Conservation (phyloP, 2,113 vertebrate species). For the Calonectris borealis region DNA sequence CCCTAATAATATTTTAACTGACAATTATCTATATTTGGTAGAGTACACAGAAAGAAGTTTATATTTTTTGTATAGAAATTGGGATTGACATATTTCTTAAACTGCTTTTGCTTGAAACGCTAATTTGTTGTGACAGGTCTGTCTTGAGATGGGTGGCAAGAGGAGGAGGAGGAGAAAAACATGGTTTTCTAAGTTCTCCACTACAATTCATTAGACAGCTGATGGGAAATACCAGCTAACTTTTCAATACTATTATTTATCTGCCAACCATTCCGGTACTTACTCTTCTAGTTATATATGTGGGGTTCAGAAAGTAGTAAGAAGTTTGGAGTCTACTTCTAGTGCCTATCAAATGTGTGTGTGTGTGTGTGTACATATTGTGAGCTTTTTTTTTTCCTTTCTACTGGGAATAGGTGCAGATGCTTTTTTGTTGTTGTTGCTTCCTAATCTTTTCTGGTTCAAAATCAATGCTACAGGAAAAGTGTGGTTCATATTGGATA, state of each 20-base stretch:
- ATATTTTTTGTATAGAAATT: background rate
- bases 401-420: background rate
- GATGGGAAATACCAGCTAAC: background rate
- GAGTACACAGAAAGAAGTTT: background rate
- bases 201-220: background rate
- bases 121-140: background rate
- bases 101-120: background rate
- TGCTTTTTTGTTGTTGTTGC: background rate
- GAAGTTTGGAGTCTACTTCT: background rate
- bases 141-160: background rate
- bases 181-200: background rate
- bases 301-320: background rate
- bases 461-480: conserved; percentile 15
- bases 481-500: background rate
- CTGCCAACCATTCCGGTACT: background rate
- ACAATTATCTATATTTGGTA: background rate
- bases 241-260: background rate
- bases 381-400: background rate
- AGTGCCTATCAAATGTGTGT: background rate
- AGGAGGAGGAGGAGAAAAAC: background rate
- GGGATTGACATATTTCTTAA: background rate
- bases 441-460: background rate
- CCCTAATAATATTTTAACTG: background rate
- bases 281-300: background rate
- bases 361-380: background rate